A percentile compares a stretch with the other conserved stretches of the same genome.
Conservation (phyloP, 2,797 vertebrate species). For the Adelosebastes latens region DNA sequence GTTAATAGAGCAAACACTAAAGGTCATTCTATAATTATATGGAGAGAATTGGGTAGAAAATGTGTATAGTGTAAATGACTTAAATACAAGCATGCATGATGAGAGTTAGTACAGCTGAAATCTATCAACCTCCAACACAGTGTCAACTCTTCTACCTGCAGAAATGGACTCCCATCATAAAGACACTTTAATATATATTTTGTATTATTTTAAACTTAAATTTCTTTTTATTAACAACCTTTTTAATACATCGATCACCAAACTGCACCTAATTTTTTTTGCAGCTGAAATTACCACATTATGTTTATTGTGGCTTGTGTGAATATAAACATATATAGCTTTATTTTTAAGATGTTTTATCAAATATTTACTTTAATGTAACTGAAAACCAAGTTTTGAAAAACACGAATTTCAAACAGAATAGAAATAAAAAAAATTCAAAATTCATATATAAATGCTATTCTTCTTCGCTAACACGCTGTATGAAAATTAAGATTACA, state of each 20-base stretch:
- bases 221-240: background rate
- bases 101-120: background rate
- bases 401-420: background rate
- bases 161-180: background rate
- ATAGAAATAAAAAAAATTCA: accelerated
- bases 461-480: background rate
- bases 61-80: background rate
- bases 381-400: background rate
- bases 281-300: background rate
- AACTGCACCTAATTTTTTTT: background rate
- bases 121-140: too few species aligned
- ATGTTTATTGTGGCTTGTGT: background rate
- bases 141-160: background rate
- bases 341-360: background rate
- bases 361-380: background rate
- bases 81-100: background rate
- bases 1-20: background rate
- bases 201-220: background rate
- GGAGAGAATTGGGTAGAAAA: background rate
- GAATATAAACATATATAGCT: background rate
- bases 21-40: constrained; percentile 22
- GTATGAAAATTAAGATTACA: background rate
- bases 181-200: background rate
- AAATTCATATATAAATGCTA: background rate
- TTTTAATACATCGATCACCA: too few species aligned